A percentile compares a stretch with the other conserved stretches of the same genome.
Conservation (phyloP, 2,113 vertebrate species). For the Leuciscus idus region DNA sequence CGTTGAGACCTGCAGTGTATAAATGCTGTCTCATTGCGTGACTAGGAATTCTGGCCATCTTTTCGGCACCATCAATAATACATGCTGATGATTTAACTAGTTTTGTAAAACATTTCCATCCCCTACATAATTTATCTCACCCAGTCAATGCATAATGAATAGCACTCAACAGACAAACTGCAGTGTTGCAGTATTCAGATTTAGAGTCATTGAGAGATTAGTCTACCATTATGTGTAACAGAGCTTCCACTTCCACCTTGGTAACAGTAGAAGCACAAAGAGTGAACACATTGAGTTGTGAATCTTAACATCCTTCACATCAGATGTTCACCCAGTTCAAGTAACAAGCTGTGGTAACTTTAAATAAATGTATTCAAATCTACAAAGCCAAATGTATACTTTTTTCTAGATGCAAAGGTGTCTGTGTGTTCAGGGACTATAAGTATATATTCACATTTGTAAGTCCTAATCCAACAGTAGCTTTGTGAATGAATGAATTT, state of each 20-base stretch:
- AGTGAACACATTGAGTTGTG: background rate
- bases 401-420: background rate
- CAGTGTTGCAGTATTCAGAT: slow-evolving; percentile 27
- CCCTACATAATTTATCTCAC: slow-evolving; percentile 37
- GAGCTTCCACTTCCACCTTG: background rate
- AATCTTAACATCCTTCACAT: background rate
- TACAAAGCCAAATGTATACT: background rate
- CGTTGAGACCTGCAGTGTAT: background rate
- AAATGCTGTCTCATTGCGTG: slow-evolving; percentile 29
- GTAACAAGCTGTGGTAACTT: background rate
- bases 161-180: background rate
- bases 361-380: background rate
- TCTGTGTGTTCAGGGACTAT: background rate
- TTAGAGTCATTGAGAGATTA: background rate
- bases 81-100: slow-evolving; percentile 39
- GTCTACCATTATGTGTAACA: background rate
- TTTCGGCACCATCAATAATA: slow-evolving; percentile 48
- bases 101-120: slow-evolving; percentile 50
- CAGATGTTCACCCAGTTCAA: background rate
- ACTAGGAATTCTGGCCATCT: slow-evolving; percentile 38
- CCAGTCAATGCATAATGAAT: slow-evolving; percentile 49
- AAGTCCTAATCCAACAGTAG: background rate
- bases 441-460: background rate
- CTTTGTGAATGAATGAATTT: background rate
- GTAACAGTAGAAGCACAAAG: background rate